Evolutionary conservation across 2,797 vertebrate species (phyloP), one percentile per base, ranked within the genome.

Genomic region (Squalus acanthias): DNA sequence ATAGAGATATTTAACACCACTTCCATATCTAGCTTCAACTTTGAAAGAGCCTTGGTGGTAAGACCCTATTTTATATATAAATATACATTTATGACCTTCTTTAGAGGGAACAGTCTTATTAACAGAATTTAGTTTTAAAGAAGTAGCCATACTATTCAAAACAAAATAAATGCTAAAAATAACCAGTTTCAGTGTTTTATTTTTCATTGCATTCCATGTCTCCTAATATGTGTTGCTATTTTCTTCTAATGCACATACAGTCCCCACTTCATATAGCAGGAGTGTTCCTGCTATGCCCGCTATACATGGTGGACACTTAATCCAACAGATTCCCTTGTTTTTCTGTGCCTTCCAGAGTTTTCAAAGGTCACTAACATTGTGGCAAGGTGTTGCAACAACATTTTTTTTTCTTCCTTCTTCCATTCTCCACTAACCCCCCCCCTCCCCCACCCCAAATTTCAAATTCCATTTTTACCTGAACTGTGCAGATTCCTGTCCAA

Each of bases 1-100:
- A 29, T 95, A 10, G 50, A 95, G 70, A 95, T 95, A 74, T 74
- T 33, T 72, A 95, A 95, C 94, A 95, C 70, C 57, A 74, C 94
- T 57, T 57, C 94, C 50, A 33, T 22, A 74, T 22, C 20, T n/a
- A 3, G 26, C 72, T 57, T 60, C 70, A 8, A 53, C 2, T 95
- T 95, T 72, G 67, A 95, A 46, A 69, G 13, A 33, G 6, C 0
- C 46, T 95, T 95, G 94, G 39, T 39, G 39, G 94, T 95, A 95
- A 95, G 70, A n/a, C 5, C 69, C 70, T 50, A 29, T 29, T 53
- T 95, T 95, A 20, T 26, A 72, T 46, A 53, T 2, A 95, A 70
- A 26, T 76, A 26, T 72, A 74, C 24, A 70, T 72, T 65, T n/a
- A 92, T 50, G 67, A 46, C 0, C 10, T 24, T 29, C 4, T 63